Percentiles rank a stretch among this genome's conserved stretches.
phyloP scores from a whole-genome alignment of 1,140 invertebrate species.

The Samia ricini region DNA sequence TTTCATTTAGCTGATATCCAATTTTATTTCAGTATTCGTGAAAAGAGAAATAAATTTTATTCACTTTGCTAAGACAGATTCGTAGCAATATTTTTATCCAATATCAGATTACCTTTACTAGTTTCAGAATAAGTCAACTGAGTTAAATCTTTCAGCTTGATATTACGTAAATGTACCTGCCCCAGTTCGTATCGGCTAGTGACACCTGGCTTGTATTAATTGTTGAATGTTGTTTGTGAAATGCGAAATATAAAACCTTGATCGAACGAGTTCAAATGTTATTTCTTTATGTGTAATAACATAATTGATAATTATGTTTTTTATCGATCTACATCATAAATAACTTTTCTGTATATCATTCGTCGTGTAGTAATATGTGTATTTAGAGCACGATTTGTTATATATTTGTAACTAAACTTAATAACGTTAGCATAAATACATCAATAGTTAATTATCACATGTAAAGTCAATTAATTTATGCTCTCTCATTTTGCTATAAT shows the following conservation, averaged over 20 bases:
- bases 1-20: too few relatives aligned
- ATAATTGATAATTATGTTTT: not conserved
- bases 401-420: not conserved
- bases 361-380: not conserved
- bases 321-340: not conserved
- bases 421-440: not conserved
- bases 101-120: conserved; percentile 10
- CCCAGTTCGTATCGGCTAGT: conserved; percentile 16
- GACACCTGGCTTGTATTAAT: conserved; percentile 21
- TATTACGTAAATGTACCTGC: conserved; percentile 27
- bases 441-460: too few relatives aligned
- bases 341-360: not conserved
- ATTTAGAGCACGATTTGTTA: not conserved
- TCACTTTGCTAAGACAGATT: not conserved
- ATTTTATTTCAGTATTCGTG: too few relatives aligned
- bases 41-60: too few relatives aligned
- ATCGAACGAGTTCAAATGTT: not conserved
- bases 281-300: not conserved
- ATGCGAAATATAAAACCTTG: conserved; percentile 13
- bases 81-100: conserved; percentile 12
- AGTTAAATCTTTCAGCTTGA: conserved; percentile 11
- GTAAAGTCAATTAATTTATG: too few relatives aligned
- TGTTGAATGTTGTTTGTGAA: conserved; percentile 19
- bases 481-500: too few relatives aligned
- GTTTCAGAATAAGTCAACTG: not conserved